Evolutionary conservation across 53 echinoderm and acorn worm species (phyloP), one percentile per base, ranked within the genome.

Genomic region (Stichopus horrens): DNA sequence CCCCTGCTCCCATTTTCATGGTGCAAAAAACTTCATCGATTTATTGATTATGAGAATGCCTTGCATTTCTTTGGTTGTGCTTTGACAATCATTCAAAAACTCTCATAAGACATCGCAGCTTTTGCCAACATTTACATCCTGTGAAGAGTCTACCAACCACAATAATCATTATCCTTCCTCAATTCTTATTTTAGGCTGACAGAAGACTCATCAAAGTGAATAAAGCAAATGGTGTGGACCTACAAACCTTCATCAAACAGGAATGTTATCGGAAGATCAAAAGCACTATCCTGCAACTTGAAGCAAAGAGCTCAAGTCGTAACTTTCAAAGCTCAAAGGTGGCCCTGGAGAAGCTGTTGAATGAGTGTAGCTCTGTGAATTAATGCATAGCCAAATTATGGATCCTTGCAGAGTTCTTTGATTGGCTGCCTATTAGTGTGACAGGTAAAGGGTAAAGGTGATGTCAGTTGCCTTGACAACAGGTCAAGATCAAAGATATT

Each of bases 221-320:
- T 19, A 6, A 10, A 53, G 55, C n/a, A 54, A 55, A 18, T 19
- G 18, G 8, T 13, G 56, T 52, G 19, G 79, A 53, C n/a, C 52
- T 79, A 8, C 7, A 79, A 79, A 10, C 4, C 5, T 55, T 79
- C 55, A n/a, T 79, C 19, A 13, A 79, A n/a, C 51, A 53, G 55
- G 79, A 79, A 79, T 54, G 55, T 52, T 5, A 79, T 19, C 79
- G 79, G 13, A 79, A 53, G 55, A 79, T 79, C 7, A 51, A 19
- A 53, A 79, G 79, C 53, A 79, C 79, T 53, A 54, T 55, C 55
- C 79, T 79, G 5, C 79, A 79, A 53, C 56, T 79, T 19, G 55
- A 79, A 13, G 79, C 79, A 19, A 79, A 79, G 55, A 79, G 79
- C 52, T 79, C 79, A 53, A 79, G 55, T 52, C 79, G 79, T 16